phyloP scores from a whole-genome alignment of 2,113 vertebrate genomes.

The Leucosticte australis region DNA sequence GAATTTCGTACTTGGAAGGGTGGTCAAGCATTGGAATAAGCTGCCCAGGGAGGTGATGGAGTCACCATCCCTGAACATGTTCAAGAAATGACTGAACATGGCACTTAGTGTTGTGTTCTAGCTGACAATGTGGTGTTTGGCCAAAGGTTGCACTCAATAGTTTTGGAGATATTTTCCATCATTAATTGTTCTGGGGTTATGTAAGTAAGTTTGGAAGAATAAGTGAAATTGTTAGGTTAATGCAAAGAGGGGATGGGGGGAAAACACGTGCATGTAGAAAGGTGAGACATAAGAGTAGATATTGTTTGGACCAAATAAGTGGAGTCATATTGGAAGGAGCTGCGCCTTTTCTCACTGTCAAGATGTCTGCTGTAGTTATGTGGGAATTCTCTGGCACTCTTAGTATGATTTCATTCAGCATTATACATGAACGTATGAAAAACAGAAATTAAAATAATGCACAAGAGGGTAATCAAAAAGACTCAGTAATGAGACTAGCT shows the following conservation, averaged over 20 bases:
- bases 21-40: not conserved
- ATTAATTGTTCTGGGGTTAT: not conserved
- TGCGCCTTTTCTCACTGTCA: not conserved
- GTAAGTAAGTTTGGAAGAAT: not conserved
- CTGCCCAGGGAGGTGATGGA: not conserved
- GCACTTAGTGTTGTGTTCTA: not conserved
- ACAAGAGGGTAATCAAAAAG: not conserved
- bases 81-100: not conserved
- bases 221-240: not conserved
- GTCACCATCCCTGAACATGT: not conserved
- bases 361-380: not conserved
- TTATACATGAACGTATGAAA: not conserved
- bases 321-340: not conserved
- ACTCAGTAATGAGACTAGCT: not conserved
- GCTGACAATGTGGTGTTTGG: not conserved
- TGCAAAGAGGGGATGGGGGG: not conserved
- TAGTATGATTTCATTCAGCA: not conserved
- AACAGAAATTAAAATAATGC: not conserved
- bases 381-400: not conserved
- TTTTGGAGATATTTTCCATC: not conserved
- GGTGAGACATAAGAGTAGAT: not conserved
- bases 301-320: not conserved
- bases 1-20: not conserved
- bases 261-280: not conserved
- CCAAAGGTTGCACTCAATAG: not conserved